Evolutionary conservation across 2,888 invertebrate species (phyloP).

Genomic region (Leptura quadrifasciata): DNA sequence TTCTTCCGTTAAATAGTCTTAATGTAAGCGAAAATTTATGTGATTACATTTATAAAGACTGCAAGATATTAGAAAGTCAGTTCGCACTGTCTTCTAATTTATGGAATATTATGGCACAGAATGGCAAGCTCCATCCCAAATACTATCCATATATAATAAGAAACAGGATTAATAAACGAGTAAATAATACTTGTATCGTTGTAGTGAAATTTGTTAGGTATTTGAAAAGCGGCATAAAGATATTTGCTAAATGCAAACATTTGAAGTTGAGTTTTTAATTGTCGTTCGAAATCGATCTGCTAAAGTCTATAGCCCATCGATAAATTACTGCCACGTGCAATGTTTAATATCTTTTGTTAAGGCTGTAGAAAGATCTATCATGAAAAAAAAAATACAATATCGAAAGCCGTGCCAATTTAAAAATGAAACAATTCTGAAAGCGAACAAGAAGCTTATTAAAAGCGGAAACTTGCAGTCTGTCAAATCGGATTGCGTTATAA

Average conservation of each 20-base stretch:
- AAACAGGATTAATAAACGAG: constrained; percentile 34
- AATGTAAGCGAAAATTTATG: background rate
- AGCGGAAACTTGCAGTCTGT: constrained; percentile 41
- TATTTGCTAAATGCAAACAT: constrained; percentile 40
- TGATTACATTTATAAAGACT: constrained; percentile 10
- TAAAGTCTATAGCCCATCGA: constrained; percentile 19
- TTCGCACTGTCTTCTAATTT: constrained; percentile 25
- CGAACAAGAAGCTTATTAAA: constrained; percentile 13
- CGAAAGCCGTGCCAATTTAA: constrained; percentile 37
- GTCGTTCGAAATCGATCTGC: background rate
- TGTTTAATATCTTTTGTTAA: constrained; percentile 28
- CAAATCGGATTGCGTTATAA: constrained; percentile 45
- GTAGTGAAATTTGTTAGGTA: constrained; percentile 33
- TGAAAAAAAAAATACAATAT: constrained; percentile 17
- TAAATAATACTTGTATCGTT: constrained; percentile 42
- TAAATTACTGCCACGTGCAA: constrained; percentile 29
- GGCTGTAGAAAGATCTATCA: constrained; percentile 24
- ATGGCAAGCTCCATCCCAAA: constrained; percentile 19
- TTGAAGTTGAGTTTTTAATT: constrained; percentile 34
- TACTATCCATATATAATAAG: constrained; percentile 37
- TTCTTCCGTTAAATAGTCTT: constrained; percentile 1
- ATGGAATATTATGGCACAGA: background rate
- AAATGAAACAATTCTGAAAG: constrained; percentile 8
- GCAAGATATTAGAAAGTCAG: constrained; percentile 23
- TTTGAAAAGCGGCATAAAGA: constrained; percentile 19